Conservation (phyloP, 30 jellyfish, hydroid and myxozoan genomes). For the Aurelia aurita region DNA sequence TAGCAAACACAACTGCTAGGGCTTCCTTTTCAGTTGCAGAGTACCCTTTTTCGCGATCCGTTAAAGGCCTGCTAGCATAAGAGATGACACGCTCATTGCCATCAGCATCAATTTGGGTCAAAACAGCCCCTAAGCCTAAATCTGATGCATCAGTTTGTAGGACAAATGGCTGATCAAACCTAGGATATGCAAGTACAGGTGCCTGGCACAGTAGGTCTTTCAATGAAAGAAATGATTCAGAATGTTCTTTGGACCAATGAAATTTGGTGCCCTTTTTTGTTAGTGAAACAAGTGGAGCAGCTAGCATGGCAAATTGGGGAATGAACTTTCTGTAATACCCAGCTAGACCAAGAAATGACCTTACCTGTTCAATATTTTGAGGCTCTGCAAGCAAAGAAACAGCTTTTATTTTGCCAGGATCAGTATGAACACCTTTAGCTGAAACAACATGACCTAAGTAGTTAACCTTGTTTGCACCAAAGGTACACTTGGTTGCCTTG, state of each 20-base stretch:
- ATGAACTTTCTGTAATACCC: conserved; percentile 58
- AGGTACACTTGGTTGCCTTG: conserved; percentile 44
- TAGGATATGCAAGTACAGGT: conserved; percentile 59
- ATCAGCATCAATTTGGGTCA: conserved; percentile 23
- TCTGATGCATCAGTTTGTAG: conserved; percentile 58
- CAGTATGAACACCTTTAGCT: conserved; percentile 47
- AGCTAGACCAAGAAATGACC: conserved; percentile 57
- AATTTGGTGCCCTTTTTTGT: conserved; percentile 5
- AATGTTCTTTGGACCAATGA: conserved; percentile 25
- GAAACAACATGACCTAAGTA: conserved; percentile 68
- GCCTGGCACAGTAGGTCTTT: conserved; percentile 33
- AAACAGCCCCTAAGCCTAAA: conserved; percentile 67
- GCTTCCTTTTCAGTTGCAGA: conserved; percentile 68
- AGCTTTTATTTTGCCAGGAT: conserved; percentile 27
- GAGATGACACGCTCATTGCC: conserved; percentile 48
- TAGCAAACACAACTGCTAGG: conserved; percentile 57
- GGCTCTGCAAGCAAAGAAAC: conserved; percentile 13
- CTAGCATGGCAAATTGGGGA: conserved; percentile 48
- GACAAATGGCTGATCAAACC: conserved; percentile 28
- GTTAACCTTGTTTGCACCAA: conserved; percentile 26
- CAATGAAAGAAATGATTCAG: conserved; percentile 21
- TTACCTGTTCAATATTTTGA: conserved; percentile 23
- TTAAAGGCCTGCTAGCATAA: conserved; percentile 56
- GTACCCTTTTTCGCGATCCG: conserved; percentile 33
- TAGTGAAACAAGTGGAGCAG: conserved; percentile 49